Conservation (phyloP, 2,113 vertebrate genomes). For the Gnathonemus echidnorhynchus region DNA sequence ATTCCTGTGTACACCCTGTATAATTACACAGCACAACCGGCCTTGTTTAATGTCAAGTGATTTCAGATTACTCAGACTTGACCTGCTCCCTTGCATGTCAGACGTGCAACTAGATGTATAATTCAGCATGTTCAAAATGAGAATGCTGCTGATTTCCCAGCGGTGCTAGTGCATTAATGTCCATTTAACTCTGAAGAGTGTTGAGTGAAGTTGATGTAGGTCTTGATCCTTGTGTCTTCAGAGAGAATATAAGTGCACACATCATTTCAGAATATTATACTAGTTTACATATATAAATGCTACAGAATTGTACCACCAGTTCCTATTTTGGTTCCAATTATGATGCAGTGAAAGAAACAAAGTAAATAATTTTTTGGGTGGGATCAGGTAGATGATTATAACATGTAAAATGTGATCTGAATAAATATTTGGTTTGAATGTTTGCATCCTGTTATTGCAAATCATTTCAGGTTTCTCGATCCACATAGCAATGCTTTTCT, state of each 20-base stretch:
- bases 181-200: neutral
- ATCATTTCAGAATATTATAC: neutral
- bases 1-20: neutral
- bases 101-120: neutral
- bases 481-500: neutral
- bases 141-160: neutral
- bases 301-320: neutral
- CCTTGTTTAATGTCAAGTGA: neutral
- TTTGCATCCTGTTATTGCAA: neutral
- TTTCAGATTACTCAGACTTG: constrained; percentile 6
- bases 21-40: constrained; percentile 6
- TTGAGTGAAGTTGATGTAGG: neutral
- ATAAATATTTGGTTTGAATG: neutral
- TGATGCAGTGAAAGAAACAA: neutral
- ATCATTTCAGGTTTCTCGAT: neutral
- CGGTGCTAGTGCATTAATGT: neutral
- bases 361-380: neutral
- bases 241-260: neutral
- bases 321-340: neutral
- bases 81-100: neutral
- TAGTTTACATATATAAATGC: neutral
- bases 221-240: neutral
- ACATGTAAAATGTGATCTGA: neutral
- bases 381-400: neutral
- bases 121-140: neutral